Evolutionary conservation across 2,888 invertebrate species (phyloP).

Genomic region (Drosophila anomelani): DNA sequence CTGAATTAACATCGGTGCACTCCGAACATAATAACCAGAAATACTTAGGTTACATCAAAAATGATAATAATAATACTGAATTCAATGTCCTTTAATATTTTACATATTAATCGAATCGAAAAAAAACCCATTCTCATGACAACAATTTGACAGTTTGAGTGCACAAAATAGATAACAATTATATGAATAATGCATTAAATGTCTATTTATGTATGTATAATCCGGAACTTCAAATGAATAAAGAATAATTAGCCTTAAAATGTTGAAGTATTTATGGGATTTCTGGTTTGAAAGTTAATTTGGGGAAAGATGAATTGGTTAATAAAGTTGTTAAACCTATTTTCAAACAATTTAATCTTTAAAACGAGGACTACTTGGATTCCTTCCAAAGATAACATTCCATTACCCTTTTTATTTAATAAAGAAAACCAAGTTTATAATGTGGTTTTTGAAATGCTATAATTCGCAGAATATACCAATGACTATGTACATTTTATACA

Average conservation of each 20-base stretch:
- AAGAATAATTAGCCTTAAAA: slow-evolving; percentile 32
- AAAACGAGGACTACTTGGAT: fast-evolving
- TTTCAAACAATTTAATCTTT: not conserved
- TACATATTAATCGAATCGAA: slow-evolving; percentile 41
- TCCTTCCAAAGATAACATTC: not conserved
- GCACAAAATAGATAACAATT: slow-evolving; percentile 46
- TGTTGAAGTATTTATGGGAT: not conserved
- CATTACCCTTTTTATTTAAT: not conserved
- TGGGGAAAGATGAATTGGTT: not conserved
- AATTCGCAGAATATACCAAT: slow-evolving; percentile 35
- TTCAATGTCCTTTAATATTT: slow-evolving; percentile 40
- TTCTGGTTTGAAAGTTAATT: not conserved
- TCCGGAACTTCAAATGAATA: slow-evolving; percentile 40
- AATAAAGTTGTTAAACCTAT: not conserved
- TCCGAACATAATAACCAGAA: slow-evolving; percentile 44
- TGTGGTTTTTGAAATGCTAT: slow-evolving; percentile 29
- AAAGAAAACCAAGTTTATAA: not conserved
- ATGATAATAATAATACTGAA: slow-evolving; percentile 58
- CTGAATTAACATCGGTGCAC: slow-evolving; percentile 27
- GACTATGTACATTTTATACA: slow-evolving; percentile 40
- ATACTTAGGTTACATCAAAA: slow-evolving; percentile 50
- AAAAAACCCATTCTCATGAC: slow-evolving; percentile 23
- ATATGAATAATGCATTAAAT: slow-evolving; percentile 43
- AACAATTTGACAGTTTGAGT: slow-evolving; percentile 42
- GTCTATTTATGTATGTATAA: slow-evolving; percentile 44